A percentile compares a stretch with the other conserved stretches of the same genome.
These are phyloP conservation scores for Caenorhabditis japonica DNA, from an alignment of 2,888 invertebrate species.

Conservation along the genomic window DNA sequence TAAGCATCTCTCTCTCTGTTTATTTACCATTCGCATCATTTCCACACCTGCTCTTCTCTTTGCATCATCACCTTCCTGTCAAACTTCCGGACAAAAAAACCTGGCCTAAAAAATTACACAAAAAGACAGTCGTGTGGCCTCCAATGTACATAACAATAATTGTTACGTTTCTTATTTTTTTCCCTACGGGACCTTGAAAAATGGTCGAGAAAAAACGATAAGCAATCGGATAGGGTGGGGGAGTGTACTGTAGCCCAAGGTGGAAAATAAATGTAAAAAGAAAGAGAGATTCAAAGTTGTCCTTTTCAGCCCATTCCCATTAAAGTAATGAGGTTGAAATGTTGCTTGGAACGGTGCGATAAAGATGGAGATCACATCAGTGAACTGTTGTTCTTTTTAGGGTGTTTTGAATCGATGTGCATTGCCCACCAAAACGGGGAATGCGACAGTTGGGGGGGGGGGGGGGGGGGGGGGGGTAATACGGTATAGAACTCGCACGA, in stretches of 20 bases:
- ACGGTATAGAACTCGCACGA: no score
- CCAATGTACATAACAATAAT: neutral
- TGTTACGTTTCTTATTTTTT: neutral
- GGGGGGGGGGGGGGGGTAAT: no score
- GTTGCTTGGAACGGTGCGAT: conserved; percentile 10
- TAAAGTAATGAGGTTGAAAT: conserved; percentile 6
- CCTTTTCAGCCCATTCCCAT: conserved; percentile 9
- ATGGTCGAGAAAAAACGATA: no score
- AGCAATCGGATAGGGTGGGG: no score
- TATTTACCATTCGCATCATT: no score
- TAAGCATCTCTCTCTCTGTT: no score
- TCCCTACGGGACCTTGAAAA: conserved; percentile 1
- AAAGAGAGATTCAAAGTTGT: neutral
- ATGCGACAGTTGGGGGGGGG: neutral
- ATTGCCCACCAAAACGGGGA: no score
- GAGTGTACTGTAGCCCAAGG: no score
- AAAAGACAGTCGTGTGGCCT: conserved; percentile 2
- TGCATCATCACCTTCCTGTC: neutral
- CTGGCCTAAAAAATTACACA: neutral
- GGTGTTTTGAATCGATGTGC: no score
- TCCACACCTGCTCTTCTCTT: neutral
- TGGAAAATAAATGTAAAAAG: no score
- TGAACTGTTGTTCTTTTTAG: no score
- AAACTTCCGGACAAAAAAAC: neutral
- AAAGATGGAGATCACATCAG: conserved; percentile 36